These are phyloP conservation scores for Oophaga sylvatica DNA, from an alignment of 2,797 vertebrate genomes.

Conservation along the genomic window DNA sequence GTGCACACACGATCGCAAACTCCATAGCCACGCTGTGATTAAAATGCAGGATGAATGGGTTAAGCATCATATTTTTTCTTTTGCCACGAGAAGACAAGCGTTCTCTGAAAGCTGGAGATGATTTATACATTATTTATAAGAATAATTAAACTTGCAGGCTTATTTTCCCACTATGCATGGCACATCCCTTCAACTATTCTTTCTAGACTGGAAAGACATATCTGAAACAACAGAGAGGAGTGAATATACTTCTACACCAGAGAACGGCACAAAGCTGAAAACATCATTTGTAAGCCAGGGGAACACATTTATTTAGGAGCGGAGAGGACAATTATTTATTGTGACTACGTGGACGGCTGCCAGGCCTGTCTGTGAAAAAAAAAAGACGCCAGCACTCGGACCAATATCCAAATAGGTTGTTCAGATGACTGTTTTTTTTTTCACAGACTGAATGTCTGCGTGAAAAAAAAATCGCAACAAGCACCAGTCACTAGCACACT, in stretches of 20 bases:
- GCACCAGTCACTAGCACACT: too few species aligned
- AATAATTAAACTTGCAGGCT: conserved; percentile 63
- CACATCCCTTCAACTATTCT: conserved; percentile 60
- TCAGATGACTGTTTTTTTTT: too few species aligned
- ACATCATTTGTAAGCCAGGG: conserved; percentile 13
- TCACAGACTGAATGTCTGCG: too few species aligned
- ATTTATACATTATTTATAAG: conserved; percentile 63
- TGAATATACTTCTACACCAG: conserved; percentile 37
- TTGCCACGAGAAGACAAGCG: conserved; percentile 59
- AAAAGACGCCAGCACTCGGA: too few species aligned
- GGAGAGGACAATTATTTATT: conserved; percentile 17
- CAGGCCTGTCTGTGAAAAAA: too few species aligned
- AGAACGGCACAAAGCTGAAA: conserved; percentile 29
- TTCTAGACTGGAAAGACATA: conserved; percentile 55
- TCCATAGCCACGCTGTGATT: not conserved
- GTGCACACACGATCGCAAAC: not conserved
- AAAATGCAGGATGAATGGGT: conserved; percentile 52
- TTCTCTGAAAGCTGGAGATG: conserved; percentile 59
- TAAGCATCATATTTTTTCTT: conserved; percentile 59
- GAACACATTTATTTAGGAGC: conserved; percentile 30
- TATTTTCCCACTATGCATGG: conserved; percentile 61
- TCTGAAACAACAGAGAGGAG: conserved; percentile 53
- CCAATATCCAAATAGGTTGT: too few species aligned
- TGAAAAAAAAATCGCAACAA: too few species aligned
- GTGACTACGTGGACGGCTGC: not conserved